Base-by-base conservation (phyloP, 2,888 invertebrate genomes). In the Pandemis corylana region DNA sequence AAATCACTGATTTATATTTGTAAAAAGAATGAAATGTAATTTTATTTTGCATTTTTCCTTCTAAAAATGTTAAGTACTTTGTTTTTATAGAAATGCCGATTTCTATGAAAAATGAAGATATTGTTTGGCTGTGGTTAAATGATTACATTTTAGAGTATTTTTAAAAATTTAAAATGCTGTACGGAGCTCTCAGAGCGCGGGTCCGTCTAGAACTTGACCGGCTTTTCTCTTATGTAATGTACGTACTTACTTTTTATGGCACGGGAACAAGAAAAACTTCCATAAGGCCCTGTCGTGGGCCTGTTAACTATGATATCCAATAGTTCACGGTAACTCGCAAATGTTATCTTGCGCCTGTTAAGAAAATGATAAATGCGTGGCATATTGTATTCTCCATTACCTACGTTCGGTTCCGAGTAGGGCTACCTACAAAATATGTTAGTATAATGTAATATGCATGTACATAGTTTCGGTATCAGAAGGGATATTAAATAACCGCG, bases 361-460 rank as follows among this genome's bases (percentile, higher is more conserved):
- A 67, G 62, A 68, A 68, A 51, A 68, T 72, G 62, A 53, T 68
- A 63, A 63, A 72, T 63, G 68, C 28, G 42, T 63, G 42, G 42
- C 61, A 49, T 59, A 59, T 20, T 46, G 36, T 65, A 20, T 53
- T 53, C 64, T 68, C 68, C 61, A 68, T 68, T 68, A 59, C 59
- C 59, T 59, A 59, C 59, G 59, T 41, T 28, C 36, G 41, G 67
- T 51, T 67, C 20, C 7, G 59, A 44, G 20, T 28, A 61, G 59
- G 68, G 68, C 36, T 61, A 68, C 68, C 59, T 68, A 28, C 68
- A 3, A 59, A 5, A 20, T 5, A 56, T 56, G 13, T 9, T 15
- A 15, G 15, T 56, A 6, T n/a, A 56, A 56, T 56, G 13, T 13
- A 56, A 56, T 56, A 56, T 36, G 28, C 28, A 6, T 9, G 7